Conservation (phyloP, 2,113 vertebrate genomes). For the Hemiprocne comata region DNA sequence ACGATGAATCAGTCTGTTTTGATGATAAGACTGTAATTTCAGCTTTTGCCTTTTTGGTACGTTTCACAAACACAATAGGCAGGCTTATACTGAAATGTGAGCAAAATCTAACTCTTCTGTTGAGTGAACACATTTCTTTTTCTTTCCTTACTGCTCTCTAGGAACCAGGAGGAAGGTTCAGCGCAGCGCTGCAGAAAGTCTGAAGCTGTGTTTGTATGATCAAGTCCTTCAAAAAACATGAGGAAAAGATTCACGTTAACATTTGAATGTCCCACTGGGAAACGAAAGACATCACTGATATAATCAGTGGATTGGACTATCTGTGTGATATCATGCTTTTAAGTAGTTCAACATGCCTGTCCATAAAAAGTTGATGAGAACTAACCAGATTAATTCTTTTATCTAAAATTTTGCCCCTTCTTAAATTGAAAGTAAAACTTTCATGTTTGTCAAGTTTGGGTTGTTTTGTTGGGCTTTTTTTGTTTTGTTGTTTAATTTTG, state of each 20-base stretch:
- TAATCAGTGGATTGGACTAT: background rate
- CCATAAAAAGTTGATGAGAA: background rate
- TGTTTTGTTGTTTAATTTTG: too few relatives aligned
- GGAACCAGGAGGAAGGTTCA: background rate
- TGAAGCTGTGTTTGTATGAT: background rate
- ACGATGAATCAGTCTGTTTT: slow-evolving; percentile 19
- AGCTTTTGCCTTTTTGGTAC: slow-evolving; percentile 21
- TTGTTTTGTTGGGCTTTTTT: background rate
- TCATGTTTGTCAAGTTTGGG: background rate
- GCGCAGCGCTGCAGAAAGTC: background rate
- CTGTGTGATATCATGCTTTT: background rate
- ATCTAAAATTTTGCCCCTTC: background rate
- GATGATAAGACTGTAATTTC: slow-evolving; percentile 26
- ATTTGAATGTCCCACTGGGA: background rate
- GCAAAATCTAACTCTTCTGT: background rate
- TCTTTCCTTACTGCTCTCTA: background rate
- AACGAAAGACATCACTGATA: background rate
- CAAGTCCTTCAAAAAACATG: background rate
- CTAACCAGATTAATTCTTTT: background rate
- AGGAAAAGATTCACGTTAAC: background rate
- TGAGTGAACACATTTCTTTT: background rate
- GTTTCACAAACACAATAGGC: slow-evolving; percentile 14
- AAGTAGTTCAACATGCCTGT: background rate
- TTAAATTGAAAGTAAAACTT: background rate
- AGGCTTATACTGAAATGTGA: slow-evolving; percentile 9